These are phyloP conservation scores for Athalia rosae DNA, from an alignment of 2,888 invertebrate genomes.

Conservation along the genomic window DNA sequence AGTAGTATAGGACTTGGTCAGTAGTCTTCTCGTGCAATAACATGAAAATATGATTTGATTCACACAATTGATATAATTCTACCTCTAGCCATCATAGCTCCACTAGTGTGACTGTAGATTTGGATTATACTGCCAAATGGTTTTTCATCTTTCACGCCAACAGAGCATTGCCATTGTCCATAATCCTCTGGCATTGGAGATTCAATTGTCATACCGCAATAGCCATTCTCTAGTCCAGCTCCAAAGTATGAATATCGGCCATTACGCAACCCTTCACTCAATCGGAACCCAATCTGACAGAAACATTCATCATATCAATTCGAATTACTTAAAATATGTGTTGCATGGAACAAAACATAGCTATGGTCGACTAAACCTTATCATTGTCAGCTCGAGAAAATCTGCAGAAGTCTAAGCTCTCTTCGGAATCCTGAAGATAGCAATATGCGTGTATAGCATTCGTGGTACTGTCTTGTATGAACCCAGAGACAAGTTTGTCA, in stretches of 20 bases:
- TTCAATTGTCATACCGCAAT: constrained; percentile 76
- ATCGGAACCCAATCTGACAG: constrained; percentile 45
- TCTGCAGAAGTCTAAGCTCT: constrained; percentile 75
- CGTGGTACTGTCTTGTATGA: constrained; percentile 63
- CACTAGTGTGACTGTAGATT: neutral
- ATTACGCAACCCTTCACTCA: constrained; percentile 47
- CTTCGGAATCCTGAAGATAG: constrained; percentile 73
- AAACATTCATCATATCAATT: neutral
- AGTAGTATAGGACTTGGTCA: neutral
- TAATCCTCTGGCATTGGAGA: constrained; percentile 69
- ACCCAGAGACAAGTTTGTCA: constrained; percentile 74
- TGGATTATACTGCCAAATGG: constrained; percentile 40
- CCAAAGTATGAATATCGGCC: constrained; percentile 74
- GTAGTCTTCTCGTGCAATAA: neutral
- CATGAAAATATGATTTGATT: constrained; percentile 26
- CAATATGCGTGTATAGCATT: constrained; percentile 74
- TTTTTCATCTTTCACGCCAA: constrained; percentile 66
- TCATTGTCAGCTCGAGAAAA: constrained; percentile 69
- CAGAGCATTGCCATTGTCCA: constrained; percentile 75
- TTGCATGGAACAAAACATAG: neutral
- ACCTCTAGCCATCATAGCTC: neutral
- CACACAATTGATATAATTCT: constrained; percentile 42
- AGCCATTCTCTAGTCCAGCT: constrained; percentile 71
- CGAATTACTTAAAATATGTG: too few species aligned
- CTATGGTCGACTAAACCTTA: constrained; percentile 11